Evolutionary conservation across 2,888 invertebrate genomes (phyloP).

Genomic region (Phaonia tiefii): DNA sequence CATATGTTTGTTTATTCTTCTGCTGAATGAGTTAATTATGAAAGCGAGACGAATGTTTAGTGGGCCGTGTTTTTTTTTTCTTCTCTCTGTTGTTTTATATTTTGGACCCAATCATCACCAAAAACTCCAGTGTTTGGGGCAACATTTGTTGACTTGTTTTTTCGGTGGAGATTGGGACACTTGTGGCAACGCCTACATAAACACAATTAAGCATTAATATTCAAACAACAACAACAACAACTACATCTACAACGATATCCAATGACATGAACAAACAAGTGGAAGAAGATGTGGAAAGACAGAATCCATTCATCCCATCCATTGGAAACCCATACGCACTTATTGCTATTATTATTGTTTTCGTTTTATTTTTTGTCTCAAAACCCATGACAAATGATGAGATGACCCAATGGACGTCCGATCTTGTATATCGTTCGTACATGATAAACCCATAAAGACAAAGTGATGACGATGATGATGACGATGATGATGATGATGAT

Average conservation of each 20-base stretch:
- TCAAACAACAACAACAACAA: constrained; percentile 22
- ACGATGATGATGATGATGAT: constrained; percentile 25
- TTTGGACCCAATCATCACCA: constrained; percentile 2
- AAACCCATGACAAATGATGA: constrained; percentile 59
- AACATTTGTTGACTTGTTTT: constrained; percentile 26
- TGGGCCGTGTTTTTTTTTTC: constrained; percentile 50
- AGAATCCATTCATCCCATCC: constrained; percentile 11
- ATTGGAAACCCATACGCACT: constrained; percentile 40
- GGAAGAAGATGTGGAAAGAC: background rate
- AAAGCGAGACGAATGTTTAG: constrained; percentile 65
- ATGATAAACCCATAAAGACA: constrained; percentile 8
- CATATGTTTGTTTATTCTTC: constrained; percentile 39
- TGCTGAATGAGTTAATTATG: constrained; percentile 64
- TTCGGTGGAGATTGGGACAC: constrained; percentile 58
- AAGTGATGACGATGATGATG: constrained; percentile 1
- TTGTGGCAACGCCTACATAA: constrained; percentile 67
- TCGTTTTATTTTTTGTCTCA: background rate
- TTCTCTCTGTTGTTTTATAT: too few relatives aligned
- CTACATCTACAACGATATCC: too few relatives aligned
- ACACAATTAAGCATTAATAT: constrained; percentile 62
- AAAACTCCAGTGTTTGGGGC: constrained; percentile 34
- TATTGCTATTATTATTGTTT: constrained; percentile 8
- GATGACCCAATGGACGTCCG: background rate
- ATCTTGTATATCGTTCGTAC: background rate
- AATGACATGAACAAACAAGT: constrained; percentile 12